These are phyloP conservation scores for Tetragonisca angustula DNA, from an alignment of 2,888 invertebrate species.

Conservation along the genomic window DNA sequence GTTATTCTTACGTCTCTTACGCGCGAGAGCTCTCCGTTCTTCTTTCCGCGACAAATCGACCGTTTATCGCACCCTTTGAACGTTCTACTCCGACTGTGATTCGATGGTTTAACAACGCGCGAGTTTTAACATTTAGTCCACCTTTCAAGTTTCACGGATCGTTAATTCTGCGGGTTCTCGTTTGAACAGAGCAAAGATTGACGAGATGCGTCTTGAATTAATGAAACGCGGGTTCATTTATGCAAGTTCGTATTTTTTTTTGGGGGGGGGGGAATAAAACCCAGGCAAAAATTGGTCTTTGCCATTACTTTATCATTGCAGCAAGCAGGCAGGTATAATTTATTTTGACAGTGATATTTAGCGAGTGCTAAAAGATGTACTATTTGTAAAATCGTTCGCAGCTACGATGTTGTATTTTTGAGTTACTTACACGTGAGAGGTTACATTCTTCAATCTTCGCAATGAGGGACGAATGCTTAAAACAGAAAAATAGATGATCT, in stretches of 20 bases:
- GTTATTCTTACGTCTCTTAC: not conserved
- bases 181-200: not conserved
- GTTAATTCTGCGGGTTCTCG: not conserved
- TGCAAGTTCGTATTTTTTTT: not conserved
- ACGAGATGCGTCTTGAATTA: accelerated
- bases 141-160: accelerated
- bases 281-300: not conserved
- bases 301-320: too few relatives aligned
- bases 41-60: not conserved
- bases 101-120: not conserved
- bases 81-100: not conserved
- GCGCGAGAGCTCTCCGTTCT: not conserved
- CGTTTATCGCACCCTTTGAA: not conserved
- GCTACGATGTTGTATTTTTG: not conserved
- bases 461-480: too few relatives aligned
- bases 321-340: too few relatives aligned
- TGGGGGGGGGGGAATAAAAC: not conserved
- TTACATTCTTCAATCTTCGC: not conserved
- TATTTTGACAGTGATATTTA: too few relatives aligned
- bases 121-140: too few relatives aligned
- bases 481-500: too few relatives aligned
- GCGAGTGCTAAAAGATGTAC: too few relatives aligned
- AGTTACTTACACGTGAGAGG: not conserved
- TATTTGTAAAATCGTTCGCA: too few relatives aligned
- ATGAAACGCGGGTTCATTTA: not conserved